Percentiles rank a stretch among this genome's conserved stretches.
phyloP scores from a whole-genome alignment of 2,113 vertebrate species.

The Nesogale talazaci region DNA sequence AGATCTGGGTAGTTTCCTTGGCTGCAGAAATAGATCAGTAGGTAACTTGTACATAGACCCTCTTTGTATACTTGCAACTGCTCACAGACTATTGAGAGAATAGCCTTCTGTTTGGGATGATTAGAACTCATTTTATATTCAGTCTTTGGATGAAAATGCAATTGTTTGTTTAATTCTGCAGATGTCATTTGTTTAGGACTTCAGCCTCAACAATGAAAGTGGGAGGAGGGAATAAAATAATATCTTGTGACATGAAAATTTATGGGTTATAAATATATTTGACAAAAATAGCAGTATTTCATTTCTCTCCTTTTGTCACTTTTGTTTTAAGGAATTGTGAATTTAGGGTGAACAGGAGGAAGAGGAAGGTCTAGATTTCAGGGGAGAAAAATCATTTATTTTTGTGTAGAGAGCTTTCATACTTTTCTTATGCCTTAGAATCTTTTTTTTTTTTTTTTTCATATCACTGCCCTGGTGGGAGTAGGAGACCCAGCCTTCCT shows the following conservation, averaged over 20 bases:
- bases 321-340: conserved; percentile 22
- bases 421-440: too few relatives aligned
- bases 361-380: not conserved
- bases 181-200: conserved; percentile 67
- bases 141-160: conserved; percentile 68
- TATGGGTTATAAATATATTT: not conserved
- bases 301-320: conserved; percentile 21
- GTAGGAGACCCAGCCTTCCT: too few relatives aligned
- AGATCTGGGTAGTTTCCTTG: conserved; percentile 38
- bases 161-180: conserved; percentile 78
- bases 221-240: conserved; percentile 30
- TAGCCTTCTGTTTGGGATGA: conserved; percentile 68
- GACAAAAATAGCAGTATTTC: conserved; percentile 28
- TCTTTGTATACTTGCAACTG: conserved; percentile 57
- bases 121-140: conserved; percentile 71
- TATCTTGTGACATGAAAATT: conserved; percentile 56
- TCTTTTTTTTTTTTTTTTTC: too few relatives aligned
- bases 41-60: conserved; percentile 52
- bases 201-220: conserved; percentile 19
- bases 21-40: conserved; percentile 56
- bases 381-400: conserved; percentile 20
- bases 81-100: conserved; percentile 64
- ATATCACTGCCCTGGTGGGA: too few relatives aligned
- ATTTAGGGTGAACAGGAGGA: conserved; percentile 12
- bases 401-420: not conserved